Conservation (phyloP, 2,113 vertebrate species). For the Pangasianodon hypophthalmus region DNA sequence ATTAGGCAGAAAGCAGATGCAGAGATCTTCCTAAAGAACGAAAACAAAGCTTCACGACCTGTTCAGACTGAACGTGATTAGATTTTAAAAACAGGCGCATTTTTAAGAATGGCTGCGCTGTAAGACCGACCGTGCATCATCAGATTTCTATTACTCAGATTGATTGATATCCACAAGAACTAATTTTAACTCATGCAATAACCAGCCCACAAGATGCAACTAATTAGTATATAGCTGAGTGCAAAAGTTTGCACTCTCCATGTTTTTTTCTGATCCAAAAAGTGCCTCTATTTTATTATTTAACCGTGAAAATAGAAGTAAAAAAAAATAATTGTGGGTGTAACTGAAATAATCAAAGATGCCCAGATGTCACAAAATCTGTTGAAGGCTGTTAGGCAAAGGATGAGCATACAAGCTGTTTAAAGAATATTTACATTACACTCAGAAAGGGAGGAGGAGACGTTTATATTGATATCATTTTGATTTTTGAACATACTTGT, state of each 20-base stretch:
- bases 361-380: neutral
- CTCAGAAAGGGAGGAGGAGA: neutral
- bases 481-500: too few relatives aligned
- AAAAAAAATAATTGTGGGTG: neutral
- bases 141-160: neutral
- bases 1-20: constrained; percentile 42
- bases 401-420: neutral
- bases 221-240: neutral
- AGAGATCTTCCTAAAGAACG: constrained; percentile 23
- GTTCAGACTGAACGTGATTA: neutral
- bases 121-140: neutral
- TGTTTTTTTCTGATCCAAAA: neutral
- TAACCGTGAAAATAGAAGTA: neutral
- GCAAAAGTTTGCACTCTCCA: neutral
- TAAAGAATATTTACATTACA: constrained; percentile 2
- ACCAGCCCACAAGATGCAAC: neutral
- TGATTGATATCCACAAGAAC: neutral
- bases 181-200: neutral
- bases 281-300: neutral
- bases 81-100: neutral
- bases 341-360: neutral
- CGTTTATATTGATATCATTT: neutral
- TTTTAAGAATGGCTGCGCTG: neutral
- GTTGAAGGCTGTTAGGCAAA: neutral
- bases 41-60: neutral